Evolutionary conservation across 2,797 vertebrate species (phyloP).

Genomic region (Anomalospiza imberbis): DNA sequence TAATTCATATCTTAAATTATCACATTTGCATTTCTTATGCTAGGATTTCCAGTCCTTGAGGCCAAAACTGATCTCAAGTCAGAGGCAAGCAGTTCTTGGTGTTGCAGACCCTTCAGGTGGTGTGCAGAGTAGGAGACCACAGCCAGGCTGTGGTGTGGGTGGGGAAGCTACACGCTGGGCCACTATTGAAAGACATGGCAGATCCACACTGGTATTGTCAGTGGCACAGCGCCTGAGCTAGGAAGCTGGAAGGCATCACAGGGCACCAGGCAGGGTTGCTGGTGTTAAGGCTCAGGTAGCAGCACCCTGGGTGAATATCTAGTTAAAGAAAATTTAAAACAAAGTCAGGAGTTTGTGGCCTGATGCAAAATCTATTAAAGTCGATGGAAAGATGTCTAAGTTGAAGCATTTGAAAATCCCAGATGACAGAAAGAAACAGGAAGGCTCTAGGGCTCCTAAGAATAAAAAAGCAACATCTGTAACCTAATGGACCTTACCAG

Average conservation of each 20-base stretch:
- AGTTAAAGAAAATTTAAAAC: neutral
- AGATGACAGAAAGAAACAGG: neutral
- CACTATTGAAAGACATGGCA: neutral
- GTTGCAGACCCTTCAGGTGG: neutral
- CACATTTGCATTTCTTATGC: neutral
- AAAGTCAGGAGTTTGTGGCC: neutral
- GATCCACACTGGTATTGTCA: neutral
- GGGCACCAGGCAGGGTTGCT: neutral
- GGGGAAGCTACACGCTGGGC: rapidly evolving
- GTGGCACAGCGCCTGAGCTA: neutral
- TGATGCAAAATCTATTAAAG: neutral
- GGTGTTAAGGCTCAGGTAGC: neutral
- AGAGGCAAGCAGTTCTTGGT: neutral
- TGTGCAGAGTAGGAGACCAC: rapidly evolving
- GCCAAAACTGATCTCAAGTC: neutral
- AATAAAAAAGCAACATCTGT: neutral
- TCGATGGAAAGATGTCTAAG: neutral
- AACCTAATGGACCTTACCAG: neutral
- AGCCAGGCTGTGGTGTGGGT: neutral
- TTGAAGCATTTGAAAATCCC: neutral
- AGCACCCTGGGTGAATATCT: neutral
- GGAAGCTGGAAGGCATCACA: neutral
- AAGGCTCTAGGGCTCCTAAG: neutral
- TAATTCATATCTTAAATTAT: neutral
- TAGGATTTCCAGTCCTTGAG: neutral